Evolutionary conservation across 2,113 vertebrate genomes (phyloP).

Genomic region (Ophthalmolycus amberensis): DNA sequence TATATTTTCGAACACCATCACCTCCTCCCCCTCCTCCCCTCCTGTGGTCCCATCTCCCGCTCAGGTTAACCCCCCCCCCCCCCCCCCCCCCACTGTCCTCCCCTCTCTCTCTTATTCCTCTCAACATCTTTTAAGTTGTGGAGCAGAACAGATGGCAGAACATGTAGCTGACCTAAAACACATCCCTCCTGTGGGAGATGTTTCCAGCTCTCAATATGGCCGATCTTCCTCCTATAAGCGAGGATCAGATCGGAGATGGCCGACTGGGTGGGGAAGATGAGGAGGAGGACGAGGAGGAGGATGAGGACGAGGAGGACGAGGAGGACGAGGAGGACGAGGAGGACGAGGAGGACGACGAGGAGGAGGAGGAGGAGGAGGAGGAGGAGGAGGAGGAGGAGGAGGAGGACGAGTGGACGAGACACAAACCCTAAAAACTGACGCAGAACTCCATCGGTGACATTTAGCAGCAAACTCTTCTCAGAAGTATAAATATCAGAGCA

Average conservation of each 20-base stretch:
- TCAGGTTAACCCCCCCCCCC: conserved; percentile 37
- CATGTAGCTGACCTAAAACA: conserved; percentile 81
- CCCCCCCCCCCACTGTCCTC: not conserved
- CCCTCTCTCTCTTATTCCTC: conserved; percentile 27
- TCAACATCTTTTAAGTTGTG: conserved; percentile 63
- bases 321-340: conserved; percentile 3
- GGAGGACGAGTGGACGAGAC: not conserved
- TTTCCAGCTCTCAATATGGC: conserved; percentile 66
- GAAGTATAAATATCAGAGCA: conserved; percentile 52
- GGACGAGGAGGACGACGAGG: conserved; percentile 12
- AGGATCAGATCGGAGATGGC: conserved; percentile 46
- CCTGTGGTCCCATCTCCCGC: conserved; percentile 4
- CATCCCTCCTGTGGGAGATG: conserved; percentile 70
- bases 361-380: conserved; percentile 24
- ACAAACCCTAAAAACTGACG: not conserved
- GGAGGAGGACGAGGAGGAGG: conserved; percentile 9
- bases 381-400: conserved; percentile 10
- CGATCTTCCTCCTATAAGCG: conserved; percentile 44
- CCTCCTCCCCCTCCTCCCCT: not conserved
- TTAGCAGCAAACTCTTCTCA: conserved; percentile 33
- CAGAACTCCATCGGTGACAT: conserved; percentile 37
- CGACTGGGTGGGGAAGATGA: conserved; percentile 26
- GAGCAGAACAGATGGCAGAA: conserved; percentile 80
- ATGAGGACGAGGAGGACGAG: not conserved
- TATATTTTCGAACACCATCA: not conserved